A percentile compares a stretch with the other conserved stretches of the same genome.
These are phyloP conservation scores for Sebastes fasciatus DNA, from an alignment of 2,113 vertebrate genomes.

Conservation along the genomic window DNA sequence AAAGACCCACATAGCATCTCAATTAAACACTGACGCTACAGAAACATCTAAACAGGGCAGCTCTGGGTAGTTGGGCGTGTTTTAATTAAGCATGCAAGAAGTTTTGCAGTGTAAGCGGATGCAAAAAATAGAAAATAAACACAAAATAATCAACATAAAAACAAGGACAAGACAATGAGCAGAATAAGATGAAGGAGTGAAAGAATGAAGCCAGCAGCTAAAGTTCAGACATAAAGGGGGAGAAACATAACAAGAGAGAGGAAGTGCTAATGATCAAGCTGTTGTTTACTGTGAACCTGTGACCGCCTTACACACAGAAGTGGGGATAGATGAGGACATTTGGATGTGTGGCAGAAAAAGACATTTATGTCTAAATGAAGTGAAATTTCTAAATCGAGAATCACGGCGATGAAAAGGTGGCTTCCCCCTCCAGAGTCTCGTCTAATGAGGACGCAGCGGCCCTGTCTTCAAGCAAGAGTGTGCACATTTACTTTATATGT, in stretches of 20 bases:
- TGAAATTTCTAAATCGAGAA: background rate
- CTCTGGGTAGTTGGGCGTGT: background rate
- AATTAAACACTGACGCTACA: background rate
- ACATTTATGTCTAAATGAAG: conserved; percentile 4
- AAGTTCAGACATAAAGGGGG: background rate
- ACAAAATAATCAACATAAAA: conserved; percentile 17
- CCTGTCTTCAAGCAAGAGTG: background rate
- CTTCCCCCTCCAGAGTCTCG: background rate
- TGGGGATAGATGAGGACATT: background rate
- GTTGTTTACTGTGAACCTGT: conserved; percentile 42
- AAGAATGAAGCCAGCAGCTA: conserved; percentile 10
- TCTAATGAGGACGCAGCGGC: conserved; percentile 20
- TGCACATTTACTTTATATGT: conserved; percentile 20
- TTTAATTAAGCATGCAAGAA: background rate
- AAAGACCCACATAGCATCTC: background rate
- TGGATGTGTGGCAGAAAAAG: background rate
- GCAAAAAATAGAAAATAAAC: conserved; percentile 2
- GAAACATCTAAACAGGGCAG: background rate
- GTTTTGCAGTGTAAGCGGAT: background rate
- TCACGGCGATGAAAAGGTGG: background rate
- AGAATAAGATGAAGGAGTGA: background rate
- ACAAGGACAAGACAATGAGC: conserved; percentile 4
- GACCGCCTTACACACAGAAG: conserved; percentile 26
- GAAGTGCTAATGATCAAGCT: conserved; percentile 41
- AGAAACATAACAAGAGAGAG: conserved; percentile 17